Evolutionary conservation across 2,113 vertebrate genomes (phyloP).

Genomic region (Pelvicachromis taeniatus): DNA sequence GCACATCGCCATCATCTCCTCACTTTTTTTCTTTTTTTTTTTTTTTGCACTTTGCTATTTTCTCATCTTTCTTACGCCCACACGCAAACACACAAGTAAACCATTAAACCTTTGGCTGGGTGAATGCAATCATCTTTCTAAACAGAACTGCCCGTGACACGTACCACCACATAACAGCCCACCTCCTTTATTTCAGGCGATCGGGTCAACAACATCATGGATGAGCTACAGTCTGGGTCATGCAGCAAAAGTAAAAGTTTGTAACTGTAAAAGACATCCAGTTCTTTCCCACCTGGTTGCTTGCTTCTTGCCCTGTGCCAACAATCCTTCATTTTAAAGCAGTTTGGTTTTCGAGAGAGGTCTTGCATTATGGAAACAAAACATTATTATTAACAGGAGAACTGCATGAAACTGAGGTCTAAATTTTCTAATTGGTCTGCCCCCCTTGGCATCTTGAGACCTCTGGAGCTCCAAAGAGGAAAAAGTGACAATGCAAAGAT

Average conservation of each 20-base stretch:
- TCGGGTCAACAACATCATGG: neutral
- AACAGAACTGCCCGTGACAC: constrained; percentile 5
- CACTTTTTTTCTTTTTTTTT: neutral
- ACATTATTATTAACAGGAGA: neutral
- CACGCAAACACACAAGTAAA: neutral
- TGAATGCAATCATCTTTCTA: constrained; percentile 23
- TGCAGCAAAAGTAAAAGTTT: neutral
- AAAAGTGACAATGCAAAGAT: neutral
- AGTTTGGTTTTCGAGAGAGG: neutral
- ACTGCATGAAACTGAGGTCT: neutral
- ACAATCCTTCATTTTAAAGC: neutral
- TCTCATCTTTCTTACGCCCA: neutral
- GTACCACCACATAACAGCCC: neutral
- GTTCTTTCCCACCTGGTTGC: neutral
- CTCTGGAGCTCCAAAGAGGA: neutral
- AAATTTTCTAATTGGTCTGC: neutral
- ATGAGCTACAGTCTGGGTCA: neutral
- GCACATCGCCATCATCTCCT: constrained; percentile 19
- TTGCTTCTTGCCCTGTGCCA: neutral
- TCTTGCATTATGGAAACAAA: neutral
- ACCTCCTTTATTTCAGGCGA: neutral
- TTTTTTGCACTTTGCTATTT: neutral
- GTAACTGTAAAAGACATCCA: neutral
- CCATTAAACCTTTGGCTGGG: neutral
- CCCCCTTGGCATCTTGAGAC: neutral